Conservation (phyloP, 2,113 vertebrate species). For the Ploceus nigricollis region DNA sequence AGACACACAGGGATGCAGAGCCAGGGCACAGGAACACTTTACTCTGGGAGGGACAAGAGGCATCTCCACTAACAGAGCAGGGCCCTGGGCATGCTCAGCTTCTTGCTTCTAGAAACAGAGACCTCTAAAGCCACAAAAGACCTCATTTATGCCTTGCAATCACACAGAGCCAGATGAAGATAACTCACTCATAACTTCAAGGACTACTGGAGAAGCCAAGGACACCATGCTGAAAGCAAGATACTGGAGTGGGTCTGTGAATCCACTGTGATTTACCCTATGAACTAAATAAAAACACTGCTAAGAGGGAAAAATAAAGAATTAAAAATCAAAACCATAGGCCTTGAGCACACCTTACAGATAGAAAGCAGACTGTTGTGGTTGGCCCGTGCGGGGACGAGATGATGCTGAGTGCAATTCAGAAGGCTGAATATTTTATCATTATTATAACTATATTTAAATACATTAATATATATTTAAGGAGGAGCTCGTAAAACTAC, state of each 20-base stretch:
- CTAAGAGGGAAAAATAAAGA: constrained; percentile 23
- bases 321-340: constrained; percentile 54
- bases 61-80: background rate
- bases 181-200: background rate
- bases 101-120: background rate
- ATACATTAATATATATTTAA: too few species aligned
- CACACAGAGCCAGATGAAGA: background rate
- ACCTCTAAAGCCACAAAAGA: background rate
- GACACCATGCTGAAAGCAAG: background rate
- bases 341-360: constrained; percentile 47
- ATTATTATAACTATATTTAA: too few species aligned
- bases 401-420: too few species aligned
- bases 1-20: fast-evolving
- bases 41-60: background rate
- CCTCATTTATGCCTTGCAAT: background rate
- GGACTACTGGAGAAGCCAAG: background rate
- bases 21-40: fast-evolving
- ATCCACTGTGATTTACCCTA: background rate
- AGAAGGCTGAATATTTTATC: too few species aligned
- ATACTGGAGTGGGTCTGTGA: background rate
- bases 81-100: background rate
- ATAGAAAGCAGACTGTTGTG: constrained; percentile 39
- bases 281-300: background rate
- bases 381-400: too few species aligned
- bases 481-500: too few species aligned